Conservation (phyloP, 1,140 invertebrate genomes). For the Pissodes strobi region DNA sequence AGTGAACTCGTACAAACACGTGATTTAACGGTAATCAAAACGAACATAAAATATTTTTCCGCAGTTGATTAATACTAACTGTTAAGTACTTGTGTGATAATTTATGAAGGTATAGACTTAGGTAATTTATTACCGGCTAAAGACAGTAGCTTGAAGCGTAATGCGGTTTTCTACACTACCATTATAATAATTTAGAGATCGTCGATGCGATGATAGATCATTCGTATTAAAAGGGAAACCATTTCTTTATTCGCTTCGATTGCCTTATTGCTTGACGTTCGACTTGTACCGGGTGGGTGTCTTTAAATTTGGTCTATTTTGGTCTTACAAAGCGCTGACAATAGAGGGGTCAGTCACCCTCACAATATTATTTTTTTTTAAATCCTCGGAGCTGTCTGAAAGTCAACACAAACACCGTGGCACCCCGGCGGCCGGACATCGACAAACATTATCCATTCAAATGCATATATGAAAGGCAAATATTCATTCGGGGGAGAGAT, state of each 20-base stretch:
- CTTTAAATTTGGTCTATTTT: no score
- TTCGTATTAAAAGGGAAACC: slow-evolving; percentile 3
- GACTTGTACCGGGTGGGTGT: no score
- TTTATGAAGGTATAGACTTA: slow-evolving; percentile 20
- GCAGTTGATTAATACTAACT: no score
- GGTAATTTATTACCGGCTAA: slow-evolving; percentile 26
- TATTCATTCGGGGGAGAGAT: slow-evolving; percentile 3
- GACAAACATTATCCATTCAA: slow-evolving; percentile 21
- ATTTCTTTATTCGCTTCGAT: background rate
- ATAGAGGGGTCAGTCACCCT: slow-evolving; percentile 4
- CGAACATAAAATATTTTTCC: no score
- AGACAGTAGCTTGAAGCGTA: slow-evolving; percentile 32
- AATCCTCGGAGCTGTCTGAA: slow-evolving; percentile 1
- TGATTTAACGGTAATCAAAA: no score
- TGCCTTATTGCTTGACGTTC: no score
- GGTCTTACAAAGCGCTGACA: no score
- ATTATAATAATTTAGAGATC: slow-evolving; percentile 29
- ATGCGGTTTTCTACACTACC: slow-evolving; percentile 23
- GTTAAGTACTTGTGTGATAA: slow-evolving; percentile 2
- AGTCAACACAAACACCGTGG: slow-evolving; percentile 12
- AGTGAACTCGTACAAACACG: no score
- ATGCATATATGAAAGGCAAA: slow-evolving; percentile 19
- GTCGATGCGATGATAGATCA: slow-evolving; percentile 17
- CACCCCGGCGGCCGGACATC: slow-evolving; percentile 7
- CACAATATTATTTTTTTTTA: no score